A percentile compares a stretch with the other conserved stretches of the same genome.
These are phyloP conservation scores for Drosophila pseudoobscura DNA, from an alignment of 1,140 invertebrate genomes.

Conservation along the genomic window DNA sequence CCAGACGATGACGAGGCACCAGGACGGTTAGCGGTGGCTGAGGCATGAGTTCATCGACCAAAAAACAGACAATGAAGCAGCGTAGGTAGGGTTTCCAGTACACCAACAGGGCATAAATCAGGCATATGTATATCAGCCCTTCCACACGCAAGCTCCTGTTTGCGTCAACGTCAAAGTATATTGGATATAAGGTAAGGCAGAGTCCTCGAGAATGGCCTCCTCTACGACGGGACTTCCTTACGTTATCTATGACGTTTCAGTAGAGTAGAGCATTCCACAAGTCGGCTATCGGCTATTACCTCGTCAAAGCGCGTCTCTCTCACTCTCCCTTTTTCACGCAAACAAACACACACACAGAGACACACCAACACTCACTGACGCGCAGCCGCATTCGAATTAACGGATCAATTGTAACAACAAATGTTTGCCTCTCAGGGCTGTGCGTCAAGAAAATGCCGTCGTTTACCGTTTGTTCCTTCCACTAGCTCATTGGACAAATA, in stretches of 20 bases:
- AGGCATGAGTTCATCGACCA: conserved; percentile 26
- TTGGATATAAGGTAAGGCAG: too few relatives aligned
- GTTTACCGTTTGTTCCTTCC: conserved; percentile 47
- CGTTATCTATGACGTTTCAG: not conserved
- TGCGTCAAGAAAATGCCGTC: conserved; percentile 70
- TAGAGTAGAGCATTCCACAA: conserved; percentile 17
- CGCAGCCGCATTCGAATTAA: conserved; percentile 59
- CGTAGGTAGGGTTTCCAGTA: conserved; percentile 8
- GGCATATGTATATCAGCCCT: not conserved
- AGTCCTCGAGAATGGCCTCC: too few relatives aligned
- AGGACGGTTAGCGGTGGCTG: conserved; percentile 1
- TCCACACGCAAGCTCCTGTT: conserved; percentile 10
- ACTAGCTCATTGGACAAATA: conserved; percentile 16
- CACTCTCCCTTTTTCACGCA: not conserved
- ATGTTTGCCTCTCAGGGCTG: conserved; percentile 52
- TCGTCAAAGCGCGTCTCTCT: conserved; percentile 1
- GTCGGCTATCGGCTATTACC: conserved; percentile 5
- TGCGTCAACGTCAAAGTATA: too few relatives aligned
- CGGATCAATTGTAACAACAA: conserved; percentile 71
- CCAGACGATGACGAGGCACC: conserved; percentile 3
- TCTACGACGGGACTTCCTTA: too few relatives aligned
- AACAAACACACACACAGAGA: too few relatives aligned
- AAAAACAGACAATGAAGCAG: conserved; percentile 1
- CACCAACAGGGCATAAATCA: conserved; percentile 13
- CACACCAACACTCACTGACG: not conserved